Percentiles rank a stretch among this genome's conserved stretches.
These are phyloP conservation scores for Scaptomyza flava DNA, from an alignment of 2,888 invertebrate genomes.

Conservation along the genomic window DNA sequence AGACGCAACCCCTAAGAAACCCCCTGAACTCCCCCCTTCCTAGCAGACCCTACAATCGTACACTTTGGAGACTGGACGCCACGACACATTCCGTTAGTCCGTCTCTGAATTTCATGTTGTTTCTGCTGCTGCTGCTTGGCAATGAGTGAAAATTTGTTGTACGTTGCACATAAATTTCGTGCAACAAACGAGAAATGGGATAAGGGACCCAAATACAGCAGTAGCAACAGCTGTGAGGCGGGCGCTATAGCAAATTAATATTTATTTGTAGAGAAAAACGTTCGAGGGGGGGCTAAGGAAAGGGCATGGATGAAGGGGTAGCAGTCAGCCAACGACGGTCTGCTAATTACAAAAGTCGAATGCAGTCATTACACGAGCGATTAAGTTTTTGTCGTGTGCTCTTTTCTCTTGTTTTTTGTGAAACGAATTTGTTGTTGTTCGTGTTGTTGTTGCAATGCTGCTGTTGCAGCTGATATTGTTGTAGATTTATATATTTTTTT, in stretches of 20 bases:
- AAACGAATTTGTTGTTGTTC: constrained; percentile 22
- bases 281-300: neutral
- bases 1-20: neutral
- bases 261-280: constrained; percentile 55
- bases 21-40: neutral
- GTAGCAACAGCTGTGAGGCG: constrained; percentile 27
- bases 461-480: constrained; percentile 3
- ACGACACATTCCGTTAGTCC: constrained; percentile 65
- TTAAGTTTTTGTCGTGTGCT: constrained; percentile 77
- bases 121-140: constrained; percentile 36
- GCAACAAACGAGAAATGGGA: constrained; percentile 30
- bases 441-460: constrained; percentile 9
- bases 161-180: constrained; percentile 77
- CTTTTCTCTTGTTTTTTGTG: constrained; percentile 33
- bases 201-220: neutral
- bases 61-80: constrained; percentile 43
- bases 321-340: constrained; percentile 38
- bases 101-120: constrained; percentile 11
- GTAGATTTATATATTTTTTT: neutral
- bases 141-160: constrained; percentile 80
- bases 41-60: constrained; percentile 10
- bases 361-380: constrained; percentile 79
- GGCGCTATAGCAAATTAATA: constrained; percentile 70
- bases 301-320: neutral
- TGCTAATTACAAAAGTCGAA: constrained; percentile 79